Percentiles rank a stretch among this genome's conserved stretches.
phyloP scores from a whole-genome alignment of 2,888 invertebrate genomes.

The Petrolisthes manimaculis region DNA sequence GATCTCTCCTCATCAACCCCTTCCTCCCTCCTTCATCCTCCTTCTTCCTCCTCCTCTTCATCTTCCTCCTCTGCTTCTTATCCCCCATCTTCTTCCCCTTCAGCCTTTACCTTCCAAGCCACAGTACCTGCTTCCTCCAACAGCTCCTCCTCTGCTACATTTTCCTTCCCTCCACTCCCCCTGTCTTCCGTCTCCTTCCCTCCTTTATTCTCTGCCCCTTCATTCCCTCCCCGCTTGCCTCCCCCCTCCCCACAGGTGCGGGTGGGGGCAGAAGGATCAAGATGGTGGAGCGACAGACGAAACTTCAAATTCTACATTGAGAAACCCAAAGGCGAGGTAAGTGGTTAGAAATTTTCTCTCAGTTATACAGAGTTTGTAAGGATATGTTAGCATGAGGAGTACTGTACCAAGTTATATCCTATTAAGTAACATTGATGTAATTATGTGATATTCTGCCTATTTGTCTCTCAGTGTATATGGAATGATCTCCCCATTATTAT shows the following conservation, averaged over 20 bases:
- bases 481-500: too few relatives aligned
- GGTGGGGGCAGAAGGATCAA: constrained; percentile 32
- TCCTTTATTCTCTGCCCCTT: constrained; percentile 1
- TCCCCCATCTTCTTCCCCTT: constrained; percentile 9
- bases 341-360: not conserved
- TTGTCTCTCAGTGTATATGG: too few relatives aligned
- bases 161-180: not conserved
- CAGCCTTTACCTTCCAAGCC: not conserved
- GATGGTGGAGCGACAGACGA: constrained; percentile 40
- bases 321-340: not conserved
- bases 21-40: not conserved
- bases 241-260: constrained; percentile 15
- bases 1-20: constrained; percentile 9
- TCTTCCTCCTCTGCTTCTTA: not conserved
- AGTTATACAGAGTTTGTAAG: too few relatives aligned
- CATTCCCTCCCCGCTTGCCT: constrained; percentile 3
- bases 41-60: constrained; percentile 12
- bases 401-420: too few relatives aligned
- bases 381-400: too few relatives aligned
- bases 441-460: too few relatives aligned
- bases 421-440: too few relatives aligned
- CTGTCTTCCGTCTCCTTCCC: not conserved
- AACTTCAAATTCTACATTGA: constrained; percentile 34
- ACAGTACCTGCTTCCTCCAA: not conserved
- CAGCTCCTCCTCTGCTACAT: not conserved